Base-by-base conservation (phyloP, 2,113 vertebrate genomes). In the Oryzias celebensis region DNA sequence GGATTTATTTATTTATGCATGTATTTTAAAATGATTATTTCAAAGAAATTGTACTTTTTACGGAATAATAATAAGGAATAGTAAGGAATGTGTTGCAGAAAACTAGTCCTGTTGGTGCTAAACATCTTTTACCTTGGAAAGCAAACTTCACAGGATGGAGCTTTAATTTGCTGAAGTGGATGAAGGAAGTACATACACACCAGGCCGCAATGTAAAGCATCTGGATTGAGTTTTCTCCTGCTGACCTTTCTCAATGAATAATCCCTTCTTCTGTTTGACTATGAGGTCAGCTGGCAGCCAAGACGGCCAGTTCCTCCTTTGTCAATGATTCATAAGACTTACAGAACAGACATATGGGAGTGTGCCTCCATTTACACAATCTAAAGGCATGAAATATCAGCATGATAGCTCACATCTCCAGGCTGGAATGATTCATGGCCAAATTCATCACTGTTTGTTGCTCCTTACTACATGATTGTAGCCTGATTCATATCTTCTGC, bases 141-240 rank as follows among this genome's bases (percentile, higher is more conserved):
- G 12, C 48, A 74, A 65, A 52, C 64, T 66, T 60, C 61, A 68
- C 58, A 17, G 17, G 10, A 17, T 31, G 52, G 42, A 75, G 55
- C 49, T 87, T 78, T 80, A 78, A 88, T 87, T 82, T 90, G 78
- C 80, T 82, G 64, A 69, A 59, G 69, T 74, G 65, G 64, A 55
- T 80, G 71, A 78, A 50, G 64, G 62, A 66, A 22, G 57, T 28
- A 28, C 55, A 65, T 58, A 60, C 54, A 66, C 59, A 70, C 55
- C 55, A 24, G 57, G 52, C 65, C 50, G 31, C 48, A 58, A 42
- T 62, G 47, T 69, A 64, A 80, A 77, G 70, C 81, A 89, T 87
- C 84, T 89, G 87, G 85, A 75, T 46, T 62, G 50, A 59, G 79
- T 88, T 89, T 85, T 78, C 74, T 67, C 53, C 47, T 62, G 58